Evolutionary conservation across 2,888 invertebrate species (phyloP), one percentile per base, ranked within the genome.

Genomic region (Empis livida): DNA sequence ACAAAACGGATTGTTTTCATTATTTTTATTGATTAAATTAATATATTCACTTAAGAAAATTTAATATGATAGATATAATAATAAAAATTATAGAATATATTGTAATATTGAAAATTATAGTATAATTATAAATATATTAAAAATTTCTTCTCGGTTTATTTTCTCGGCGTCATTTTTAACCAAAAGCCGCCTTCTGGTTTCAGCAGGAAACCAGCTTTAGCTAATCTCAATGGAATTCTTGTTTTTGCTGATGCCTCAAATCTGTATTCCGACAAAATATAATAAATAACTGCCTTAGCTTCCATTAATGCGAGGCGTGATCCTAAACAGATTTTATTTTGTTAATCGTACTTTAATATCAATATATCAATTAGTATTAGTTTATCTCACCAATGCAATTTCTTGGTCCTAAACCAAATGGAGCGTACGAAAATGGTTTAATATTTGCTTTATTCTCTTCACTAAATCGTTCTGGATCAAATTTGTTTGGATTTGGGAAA

Each of bases 401-500:
- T 47, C 80, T 71, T 2, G 75, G 79, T 5, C 81, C 81, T 1
- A 68, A 32, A 2, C 77, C 79, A 46, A 78, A 79, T 1, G 78
- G 77, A 54, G 73, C 54, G 50, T 73, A 77, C 0, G 71, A 61
- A 42, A 68, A 70, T 1, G 70, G 68, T 11, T 65, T 55, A 14
- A 73, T 71, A 14, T 68, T 68, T 1, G 64, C 61, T 52, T 73
- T 75, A 56, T 77, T 78, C 52, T 76, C 73, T 0, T 76, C 73
- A 2, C 67, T 75, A 53, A 79, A 79, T 14, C 78, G 60, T 52
- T 76, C 70, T 9, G 79, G 79, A 57, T 78, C 72, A 45, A 79
- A 79, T 56, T 72, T 73, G 0, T 61, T 54, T 0, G 79, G 79
- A 13, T 78, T 65, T 0, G 74, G 71, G 56, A 64, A 78, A 57